Percentiles rank a stretch among this genome's conserved stretches.
Evolutionary conservation across 1,140 invertebrate genomes (phyloP).

Genomic region (Hestina assimilis): DNA sequence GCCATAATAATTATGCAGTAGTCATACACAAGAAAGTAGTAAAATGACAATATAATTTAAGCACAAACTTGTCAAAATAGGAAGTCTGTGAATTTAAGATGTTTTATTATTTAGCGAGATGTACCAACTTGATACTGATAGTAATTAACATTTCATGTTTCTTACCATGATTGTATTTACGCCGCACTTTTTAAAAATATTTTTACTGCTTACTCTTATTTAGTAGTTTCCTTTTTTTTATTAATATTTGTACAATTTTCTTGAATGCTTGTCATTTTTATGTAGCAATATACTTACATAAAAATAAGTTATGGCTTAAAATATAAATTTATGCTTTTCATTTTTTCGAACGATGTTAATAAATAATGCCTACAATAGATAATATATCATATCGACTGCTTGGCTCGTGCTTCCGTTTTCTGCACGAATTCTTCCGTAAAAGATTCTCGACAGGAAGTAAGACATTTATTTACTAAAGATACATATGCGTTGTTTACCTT

Average conservation of each 20-base stretch:
- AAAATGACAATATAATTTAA: not conserved
- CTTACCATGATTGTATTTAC: no score
- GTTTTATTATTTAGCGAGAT: no score
- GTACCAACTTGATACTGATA: no score
- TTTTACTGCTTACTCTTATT: no score
- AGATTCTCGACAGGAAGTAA: slow-evolving; percentile 13
- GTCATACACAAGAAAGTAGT: not conserved
- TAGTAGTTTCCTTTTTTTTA: no score
- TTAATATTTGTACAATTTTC: no score
- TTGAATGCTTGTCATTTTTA: no score
- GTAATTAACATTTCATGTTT: no score
- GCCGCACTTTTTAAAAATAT: no score
- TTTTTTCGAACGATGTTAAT: slow-evolving; percentile 7
- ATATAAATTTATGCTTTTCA: not conserved
- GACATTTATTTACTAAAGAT: not conserved
- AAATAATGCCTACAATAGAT: slow-evolving; percentile 3
- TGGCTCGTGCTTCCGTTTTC: slow-evolving; percentile 9
- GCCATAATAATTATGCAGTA: not conserved
- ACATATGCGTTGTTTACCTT: not conserved
- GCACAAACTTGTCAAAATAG: not conserved
- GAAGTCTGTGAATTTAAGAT: no score
- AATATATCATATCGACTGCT: slow-evolving; percentile 11
- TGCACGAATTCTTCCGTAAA: slow-evolving; percentile 8
- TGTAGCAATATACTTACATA: no score
- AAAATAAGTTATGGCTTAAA: no score